Conservation (phyloP, 2,797 vertebrate genomes). For the Novumbra hubbsi region DNA sequence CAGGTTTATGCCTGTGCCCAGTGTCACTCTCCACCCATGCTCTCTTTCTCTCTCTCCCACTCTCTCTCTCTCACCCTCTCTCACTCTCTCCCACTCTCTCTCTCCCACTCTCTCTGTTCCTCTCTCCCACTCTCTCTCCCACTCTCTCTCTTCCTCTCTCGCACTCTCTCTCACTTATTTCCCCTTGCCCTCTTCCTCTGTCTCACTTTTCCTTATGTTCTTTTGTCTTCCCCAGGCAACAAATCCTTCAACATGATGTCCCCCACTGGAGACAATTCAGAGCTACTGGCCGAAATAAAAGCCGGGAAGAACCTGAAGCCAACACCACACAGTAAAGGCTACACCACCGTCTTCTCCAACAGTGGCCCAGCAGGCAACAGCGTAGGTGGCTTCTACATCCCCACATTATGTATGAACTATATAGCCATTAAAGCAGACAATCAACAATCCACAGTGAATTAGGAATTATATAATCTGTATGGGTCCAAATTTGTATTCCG, state of each 20-base stretch:
- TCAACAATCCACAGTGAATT: not conserved
- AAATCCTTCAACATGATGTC: constrained; percentile 99
- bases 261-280: constrained; percentile 94
- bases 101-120: constrained; percentile 13
- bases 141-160: constrained; percentile 1
- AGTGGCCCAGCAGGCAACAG: constrained; percentile 75
- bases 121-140: constrained; percentile 46
- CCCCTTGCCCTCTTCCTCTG: constrained; percentile 24
- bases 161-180: not conserved
- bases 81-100: constrained; percentile 56
- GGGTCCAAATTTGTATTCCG: not conserved
- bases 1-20: constrained; percentile 31
- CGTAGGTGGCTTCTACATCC: constrained; percentile 56
- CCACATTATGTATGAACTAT: not conserved
- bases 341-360: constrained; percentile 90
- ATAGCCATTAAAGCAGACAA: not conserved
- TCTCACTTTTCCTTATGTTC: constrained; percentile 51
- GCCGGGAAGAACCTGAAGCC: constrained; percentile 95
- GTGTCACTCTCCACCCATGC: constrained; percentile 43
- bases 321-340: constrained; percentile 92
- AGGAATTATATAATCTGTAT: not conserved
- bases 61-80: not conserved
- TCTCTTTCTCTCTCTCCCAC: not conserved
- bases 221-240: constrained; percentile 75
- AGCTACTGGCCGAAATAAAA: constrained; percentile 98